Percentiles rank a stretch among this genome's conserved stretches.
Conservation (phyloP, 2,888 invertebrate species). For the Nebria salina region DNA sequence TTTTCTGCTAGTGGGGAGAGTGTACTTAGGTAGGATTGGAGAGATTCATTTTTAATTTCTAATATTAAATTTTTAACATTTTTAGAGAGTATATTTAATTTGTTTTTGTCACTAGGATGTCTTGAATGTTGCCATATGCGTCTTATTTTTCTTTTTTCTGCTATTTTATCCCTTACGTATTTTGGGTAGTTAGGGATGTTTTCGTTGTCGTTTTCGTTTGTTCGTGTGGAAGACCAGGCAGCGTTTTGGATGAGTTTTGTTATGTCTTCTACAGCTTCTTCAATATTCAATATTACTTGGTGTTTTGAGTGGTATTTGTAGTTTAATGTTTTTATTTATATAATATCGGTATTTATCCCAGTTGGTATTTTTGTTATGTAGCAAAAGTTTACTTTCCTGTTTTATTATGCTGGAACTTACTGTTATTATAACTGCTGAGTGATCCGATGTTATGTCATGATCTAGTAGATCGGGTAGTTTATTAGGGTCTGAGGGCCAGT, state of each 20-base stretch:
- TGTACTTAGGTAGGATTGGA: too few relatives aligned
- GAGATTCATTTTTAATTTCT: too few relatives aligned
- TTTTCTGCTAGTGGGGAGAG: too few relatives aligned
- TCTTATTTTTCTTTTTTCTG: slow-evolving; percentile 46
- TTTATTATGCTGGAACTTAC: slow-evolving; percentile 38
- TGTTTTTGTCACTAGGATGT: too few relatives aligned
- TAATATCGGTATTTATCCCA: slow-evolving; percentile 6
- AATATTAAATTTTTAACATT: too few relatives aligned
- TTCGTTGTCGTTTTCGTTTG: too few relatives aligned
- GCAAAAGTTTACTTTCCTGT: slow-evolving; percentile 24
- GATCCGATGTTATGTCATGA: too few relatives aligned
- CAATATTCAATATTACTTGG: neutral
- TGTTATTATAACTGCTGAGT: too few relatives aligned
- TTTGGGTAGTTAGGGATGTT: slow-evolving; percentile 4
- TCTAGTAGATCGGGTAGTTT: too few relatives aligned
- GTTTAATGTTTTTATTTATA: slow-evolving; percentile 11
- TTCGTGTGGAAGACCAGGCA: neutral
- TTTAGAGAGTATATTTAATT: too few relatives aligned
- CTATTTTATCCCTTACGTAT: slow-evolving; percentile 10
- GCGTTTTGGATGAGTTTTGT: slow-evolving; percentile 11
- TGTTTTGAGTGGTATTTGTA: slow-evolving; percentile 16
- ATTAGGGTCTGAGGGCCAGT: too few relatives aligned
- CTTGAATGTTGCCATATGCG: slow-evolving; percentile 46
- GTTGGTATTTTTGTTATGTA: slow-evolving; percentile 26
- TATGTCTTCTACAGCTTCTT: neutral